Conservation (phyloP, 1,140 invertebrate genomes). For the Psix sp. region DNA sequence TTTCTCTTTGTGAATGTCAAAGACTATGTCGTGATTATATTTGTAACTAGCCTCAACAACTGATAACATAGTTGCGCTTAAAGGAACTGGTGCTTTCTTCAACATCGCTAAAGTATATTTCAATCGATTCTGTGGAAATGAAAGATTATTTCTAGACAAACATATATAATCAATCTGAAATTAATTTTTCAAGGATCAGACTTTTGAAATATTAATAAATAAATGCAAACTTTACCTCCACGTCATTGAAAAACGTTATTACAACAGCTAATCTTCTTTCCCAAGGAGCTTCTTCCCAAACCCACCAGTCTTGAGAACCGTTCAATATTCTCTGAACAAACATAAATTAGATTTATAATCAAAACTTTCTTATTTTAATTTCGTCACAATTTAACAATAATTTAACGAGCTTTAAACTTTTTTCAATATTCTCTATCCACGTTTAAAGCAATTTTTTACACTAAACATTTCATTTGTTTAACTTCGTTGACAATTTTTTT, state of each 20-base stretch:
- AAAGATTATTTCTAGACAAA: background rate
- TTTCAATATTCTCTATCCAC: no score
- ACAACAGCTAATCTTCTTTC: conserved; percentile 64
- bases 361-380: no score
- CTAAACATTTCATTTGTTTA: no score
- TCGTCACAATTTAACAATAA: no score
- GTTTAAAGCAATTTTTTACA: no score
- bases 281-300: conserved; percentile 68
- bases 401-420: no score
- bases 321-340: conserved; percentile 59
- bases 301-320: conserved; percentile 66
- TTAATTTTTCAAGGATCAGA: no score
- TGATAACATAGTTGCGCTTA: conserved; percentile 62
- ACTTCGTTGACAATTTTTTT: no score
- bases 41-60: conserved; percentile 60
- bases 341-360: no score
- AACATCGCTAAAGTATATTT: conserved; percentile 64
- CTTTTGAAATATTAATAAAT: background rate
- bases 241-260: conserved; percentile 62
- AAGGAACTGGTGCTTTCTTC: conserved; percentile 68
- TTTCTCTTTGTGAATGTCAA: conserved; percentile 63
- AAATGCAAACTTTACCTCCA: conserved; percentile 55
- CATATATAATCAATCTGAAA: conserved; percentile 9
- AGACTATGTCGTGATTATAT: conserved; percentile 62
- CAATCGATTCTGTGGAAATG: conserved; percentile 61